phyloP scores from a whole-genome alignment of 2,797 vertebrate species.

The Hylomyscus alleni region DNA sequence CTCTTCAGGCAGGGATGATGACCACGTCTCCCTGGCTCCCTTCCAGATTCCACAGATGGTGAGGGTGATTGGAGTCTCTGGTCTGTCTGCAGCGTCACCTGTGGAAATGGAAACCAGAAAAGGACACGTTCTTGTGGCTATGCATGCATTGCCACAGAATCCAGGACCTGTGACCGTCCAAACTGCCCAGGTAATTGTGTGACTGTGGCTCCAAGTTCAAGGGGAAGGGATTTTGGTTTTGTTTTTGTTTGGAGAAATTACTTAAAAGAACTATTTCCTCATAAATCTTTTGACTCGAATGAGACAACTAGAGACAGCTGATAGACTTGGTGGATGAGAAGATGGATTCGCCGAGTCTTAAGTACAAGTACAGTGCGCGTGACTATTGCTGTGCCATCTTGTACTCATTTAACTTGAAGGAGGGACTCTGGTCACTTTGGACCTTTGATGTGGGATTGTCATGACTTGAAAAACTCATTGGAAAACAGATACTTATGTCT shows the following conservation, averaged over 20 bases:
- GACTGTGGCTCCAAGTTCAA: background rate
- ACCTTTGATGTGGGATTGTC: slow-evolving; percentile 45
- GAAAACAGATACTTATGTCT: slow-evolving; percentile 21
- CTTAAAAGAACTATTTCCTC: background rate
- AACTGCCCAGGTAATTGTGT: slow-evolving; percentile 93
- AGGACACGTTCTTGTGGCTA: slow-evolving; percentile 96
- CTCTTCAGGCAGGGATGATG: slow-evolving; percentile 16
- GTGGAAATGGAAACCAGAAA: slow-evolving; percentile 96
- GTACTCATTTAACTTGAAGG: slow-evolving; percentile 48
- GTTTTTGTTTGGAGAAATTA: background rate
- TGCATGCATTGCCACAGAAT: slow-evolving; percentile 96
- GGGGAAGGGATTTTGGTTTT: background rate
- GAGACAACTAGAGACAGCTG: background rate
- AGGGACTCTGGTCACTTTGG: slow-evolving; percentile 4
- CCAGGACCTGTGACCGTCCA: slow-evolving; percentile 95
- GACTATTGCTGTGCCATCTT: background rate
- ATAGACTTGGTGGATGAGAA: background rate
- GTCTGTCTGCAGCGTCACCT: slow-evolving; percentile 96
- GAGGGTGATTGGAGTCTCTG: slow-evolving; percentile 97
- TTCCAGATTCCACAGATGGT: slow-evolving; percentile 94
- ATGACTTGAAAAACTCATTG: slow-evolving; percentile 50
- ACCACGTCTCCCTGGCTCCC: slow-evolving; percentile 76
- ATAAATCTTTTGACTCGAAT: slow-evolving; percentile 38
- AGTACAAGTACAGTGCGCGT: background rate
- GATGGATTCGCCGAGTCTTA: background rate